Percentiles rank a stretch among this genome's conserved stretches.
Conservation (phyloP, 2,113 vertebrate genomes). For the Dermatemys mawii region DNA sequence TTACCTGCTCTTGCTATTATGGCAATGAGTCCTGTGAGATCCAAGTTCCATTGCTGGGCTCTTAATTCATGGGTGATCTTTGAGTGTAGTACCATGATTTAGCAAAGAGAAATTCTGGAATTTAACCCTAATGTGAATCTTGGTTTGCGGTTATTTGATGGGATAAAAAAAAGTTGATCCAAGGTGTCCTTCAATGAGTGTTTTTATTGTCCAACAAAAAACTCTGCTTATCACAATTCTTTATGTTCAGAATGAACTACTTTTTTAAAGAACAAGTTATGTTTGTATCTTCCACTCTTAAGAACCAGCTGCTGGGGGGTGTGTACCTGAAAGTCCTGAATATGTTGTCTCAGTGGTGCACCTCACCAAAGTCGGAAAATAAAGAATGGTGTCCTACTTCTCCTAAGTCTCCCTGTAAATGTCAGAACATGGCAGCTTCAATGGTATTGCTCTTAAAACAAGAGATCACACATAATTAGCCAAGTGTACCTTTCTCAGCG, state of each 20-base stretch:
- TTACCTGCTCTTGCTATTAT: neutral
- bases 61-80: too few relatives aligned
- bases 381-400: neutral
- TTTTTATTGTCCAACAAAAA: neutral
- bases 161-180: too few relatives aligned
- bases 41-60: neutral
- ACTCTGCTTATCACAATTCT: neutral
- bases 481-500: neutral
- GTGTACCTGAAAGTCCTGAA: neutral
- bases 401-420: neutral
- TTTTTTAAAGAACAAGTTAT: neutral
- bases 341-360: neutral
- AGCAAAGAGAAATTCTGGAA: too few relatives aligned
- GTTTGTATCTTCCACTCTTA: neutral
- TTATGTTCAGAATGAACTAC: neutral
- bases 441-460: accelerated
- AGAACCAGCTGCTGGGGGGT: neutral
- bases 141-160: too few relatives aligned
- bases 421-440: neutral
- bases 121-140: too few relatives aligned
- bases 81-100: too few relatives aligned
- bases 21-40: neutral
- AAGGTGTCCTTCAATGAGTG: too few relatives aligned
- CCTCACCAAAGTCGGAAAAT: neutral
- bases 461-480: neutral